Base-by-base conservation (phyloP, 2,888 invertebrate genomes). In the Muscina levida region DNA sequence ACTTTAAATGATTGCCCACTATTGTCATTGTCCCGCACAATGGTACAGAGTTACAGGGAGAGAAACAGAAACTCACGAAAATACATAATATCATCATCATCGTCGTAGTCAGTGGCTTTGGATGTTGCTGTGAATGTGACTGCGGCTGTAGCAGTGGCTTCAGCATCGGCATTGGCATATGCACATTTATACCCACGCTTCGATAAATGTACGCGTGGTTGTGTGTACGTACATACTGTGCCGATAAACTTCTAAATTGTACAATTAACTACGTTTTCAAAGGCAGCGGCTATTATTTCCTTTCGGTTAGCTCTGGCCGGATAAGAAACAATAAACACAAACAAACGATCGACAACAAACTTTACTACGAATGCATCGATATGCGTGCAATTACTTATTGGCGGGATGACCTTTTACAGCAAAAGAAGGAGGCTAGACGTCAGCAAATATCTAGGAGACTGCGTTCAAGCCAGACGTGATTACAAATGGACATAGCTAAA, bases 161-260 rank as follows among this genome's bases (percentile, higher is more conserved):
- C 13, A 17, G 19, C 51, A 31, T 51, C 59, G 44, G 57, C 53
- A 65, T 42, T 65, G 48, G 72, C 26, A 72, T 65, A 62, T 72
- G 72, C 48, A 65, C 72, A 53, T 72, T 59, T 46, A 72, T 72
- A 53, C 72, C 72, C 65, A 72, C 72, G 72, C 72, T 51, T 72
- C 37, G 17, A 17, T 48, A 39, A 39, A 15, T 56, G 59, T 56
- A n/a, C 46, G 26, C 13, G n/a, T 8, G 53, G 13, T 15, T 15
- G 46, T 48, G n/a, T 44, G 26, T 24, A 26, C 19, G 5, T 31
- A 13, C 13, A 31, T 44, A 44, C 59, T 31, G 44, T 19, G 46
- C 17, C 57, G 59, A 71, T 71, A 59, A 48, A n/a, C 71, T 71
- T 71, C 57, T 53, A 71, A 31, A 37, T 71, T 59, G 46, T 57